Evolutionary conservation across 2,888 invertebrate genomes (phyloP).

Genomic region (Cinara cedri): DNA sequence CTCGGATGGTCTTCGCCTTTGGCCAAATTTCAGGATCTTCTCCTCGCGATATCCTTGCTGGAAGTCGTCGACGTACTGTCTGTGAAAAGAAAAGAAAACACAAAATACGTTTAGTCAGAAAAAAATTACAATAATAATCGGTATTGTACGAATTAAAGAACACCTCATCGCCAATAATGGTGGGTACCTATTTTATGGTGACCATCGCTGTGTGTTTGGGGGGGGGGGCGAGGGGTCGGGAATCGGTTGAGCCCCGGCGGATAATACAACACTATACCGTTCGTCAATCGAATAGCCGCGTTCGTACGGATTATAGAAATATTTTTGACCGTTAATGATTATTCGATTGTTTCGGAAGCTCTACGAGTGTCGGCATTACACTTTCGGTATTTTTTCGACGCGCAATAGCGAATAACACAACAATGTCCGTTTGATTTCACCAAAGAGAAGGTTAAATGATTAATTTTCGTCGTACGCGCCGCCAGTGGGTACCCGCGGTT

Average conservation of each 20-base stretch:
- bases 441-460: constrained; percentile 9
- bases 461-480: neutral
- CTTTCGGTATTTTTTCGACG: neutral
- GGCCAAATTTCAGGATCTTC: constrained; percentile 58
- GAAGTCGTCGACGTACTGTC: constrained; percentile 33
- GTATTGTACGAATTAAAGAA: too few species aligned
- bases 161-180: too few species aligned
- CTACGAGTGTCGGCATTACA: neutral
- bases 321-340: neutral
- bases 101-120: too few species aligned
- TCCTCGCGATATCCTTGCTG: constrained; percentile 56
- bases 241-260: too few species aligned
- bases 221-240: too few species aligned
- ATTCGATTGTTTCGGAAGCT: constrained; percentile 13
- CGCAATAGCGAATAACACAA: neutral
- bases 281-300: too few species aligned
- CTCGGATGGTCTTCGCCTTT: constrained; percentile 57
- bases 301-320: neutral
- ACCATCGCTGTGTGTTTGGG: too few species aligned
- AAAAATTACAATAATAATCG: too few species aligned
- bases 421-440: neutral
- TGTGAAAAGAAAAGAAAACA: neutral
- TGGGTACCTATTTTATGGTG: too few species aligned
- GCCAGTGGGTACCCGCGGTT: too few species aligned
- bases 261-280: too few species aligned